These are phyloP conservation scores for Aproaerema taeniolella DNA, from an alignment of 2,888 invertebrate genomes.

Conservation along the genomic window DNA sequence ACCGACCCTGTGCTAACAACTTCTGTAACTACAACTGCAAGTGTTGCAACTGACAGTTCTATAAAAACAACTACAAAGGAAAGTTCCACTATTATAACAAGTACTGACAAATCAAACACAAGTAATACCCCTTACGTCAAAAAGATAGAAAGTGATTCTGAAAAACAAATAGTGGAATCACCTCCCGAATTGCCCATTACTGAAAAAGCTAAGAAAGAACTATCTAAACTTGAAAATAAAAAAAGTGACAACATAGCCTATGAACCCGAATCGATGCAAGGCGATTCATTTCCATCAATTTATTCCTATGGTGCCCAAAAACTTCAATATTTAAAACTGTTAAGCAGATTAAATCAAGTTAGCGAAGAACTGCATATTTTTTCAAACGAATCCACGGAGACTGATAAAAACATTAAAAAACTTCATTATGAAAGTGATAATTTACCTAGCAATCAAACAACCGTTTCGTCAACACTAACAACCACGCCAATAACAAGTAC, in stretches of 20 bases:
- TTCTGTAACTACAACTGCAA: slow-evolving; percentile 8
- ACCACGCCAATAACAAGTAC: slow-evolving; percentile 23
- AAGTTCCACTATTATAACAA: too few species aligned
- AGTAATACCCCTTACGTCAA: neutral
- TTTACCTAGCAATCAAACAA: slow-evolving; percentile 20
- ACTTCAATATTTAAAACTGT: slow-evolving; percentile 55
- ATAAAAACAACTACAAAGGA: neutral
- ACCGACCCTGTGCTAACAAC: slow-evolving; percentile 12
- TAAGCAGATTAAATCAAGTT: slow-evolving; percentile 50
- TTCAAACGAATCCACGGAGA: slow-evolving; percentile 40
- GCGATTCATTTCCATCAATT: slow-evolving; percentile 57
- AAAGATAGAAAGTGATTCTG: neutral
- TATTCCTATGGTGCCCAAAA: slow-evolving; percentile 63
- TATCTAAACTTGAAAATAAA: slow-evolving; percentile 11
- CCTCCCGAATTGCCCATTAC: slow-evolving; percentile 29
- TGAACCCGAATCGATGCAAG: slow-evolving; percentile 62
- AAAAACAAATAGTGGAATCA: slow-evolving; percentile 27
- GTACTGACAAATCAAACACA: too few species aligned
- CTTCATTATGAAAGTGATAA: slow-evolving; percentile 49
- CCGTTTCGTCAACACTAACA: slow-evolving; percentile 22
- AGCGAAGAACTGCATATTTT: slow-evolving; percentile 58
- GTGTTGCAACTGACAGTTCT: slow-evolving; percentile 17
- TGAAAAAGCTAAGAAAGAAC: slow-evolving; percentile 17
- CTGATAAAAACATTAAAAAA: slow-evolving; percentile 40
- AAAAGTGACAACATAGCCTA: slow-evolving; percentile 43